Evolutionary conservation across 2,113 vertebrate species (phyloP).

Genomic region (Peucedramus taeniatus): DNA sequence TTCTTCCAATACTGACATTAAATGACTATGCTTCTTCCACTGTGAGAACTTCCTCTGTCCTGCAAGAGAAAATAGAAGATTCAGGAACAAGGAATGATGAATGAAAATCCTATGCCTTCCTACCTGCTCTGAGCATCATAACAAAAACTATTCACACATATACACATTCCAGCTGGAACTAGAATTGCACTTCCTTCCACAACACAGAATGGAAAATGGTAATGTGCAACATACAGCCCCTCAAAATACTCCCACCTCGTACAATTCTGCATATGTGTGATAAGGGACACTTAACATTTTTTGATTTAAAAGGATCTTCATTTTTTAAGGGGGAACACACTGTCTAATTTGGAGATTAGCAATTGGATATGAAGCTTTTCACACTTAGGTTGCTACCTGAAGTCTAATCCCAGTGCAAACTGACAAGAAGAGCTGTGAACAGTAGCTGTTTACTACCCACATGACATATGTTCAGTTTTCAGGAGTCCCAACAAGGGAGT

Average conservation of each 20-base stretch:
- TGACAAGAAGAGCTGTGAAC: not conserved
- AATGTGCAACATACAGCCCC: not conserved
- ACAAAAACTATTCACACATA: not conserved
- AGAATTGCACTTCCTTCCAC: not conserved
- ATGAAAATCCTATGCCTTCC: not conserved
- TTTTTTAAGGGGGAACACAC: not conserved
- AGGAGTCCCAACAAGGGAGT: not conserved
- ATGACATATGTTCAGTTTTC: not conserved
- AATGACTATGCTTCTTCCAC: slow-evolving; percentile 87
- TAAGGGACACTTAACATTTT: not conserved
- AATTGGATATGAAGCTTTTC: not conserved
- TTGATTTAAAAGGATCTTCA: not conserved
- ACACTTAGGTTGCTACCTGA: not conserved
- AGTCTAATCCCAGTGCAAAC: not conserved
- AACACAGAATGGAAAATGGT: not conserved
- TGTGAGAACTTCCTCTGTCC: slow-evolving; percentile 89
- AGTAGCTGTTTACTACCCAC: not conserved
- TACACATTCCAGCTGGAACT: not conserved
- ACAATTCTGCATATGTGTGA: not conserved
- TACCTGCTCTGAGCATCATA: not conserved
- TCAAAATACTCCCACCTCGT: not conserved
- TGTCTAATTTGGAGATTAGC: not conserved
- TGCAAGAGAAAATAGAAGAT: slow-evolving; percentile 70
- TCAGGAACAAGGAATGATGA: not conserved
- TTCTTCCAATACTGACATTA: slow-evolving; percentile 40